A percentile compares a stretch with the other conserved stretches of the same genome.
phyloP scores from a whole-genome alignment of 2,888 invertebrate genomes.

The Baronia brevicornis region DNA sequence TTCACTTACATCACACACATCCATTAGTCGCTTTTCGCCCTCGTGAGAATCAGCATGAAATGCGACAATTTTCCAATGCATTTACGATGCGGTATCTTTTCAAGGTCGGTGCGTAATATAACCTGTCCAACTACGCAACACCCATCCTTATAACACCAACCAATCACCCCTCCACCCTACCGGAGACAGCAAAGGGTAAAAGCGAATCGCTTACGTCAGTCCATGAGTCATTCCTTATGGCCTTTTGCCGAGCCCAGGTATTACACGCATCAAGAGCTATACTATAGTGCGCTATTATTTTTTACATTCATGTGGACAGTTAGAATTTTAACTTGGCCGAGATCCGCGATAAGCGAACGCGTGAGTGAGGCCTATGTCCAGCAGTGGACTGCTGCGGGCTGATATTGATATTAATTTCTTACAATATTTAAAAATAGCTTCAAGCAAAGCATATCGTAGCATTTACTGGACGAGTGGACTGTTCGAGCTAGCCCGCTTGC shows the following conservation, averaged over 20 bases:
- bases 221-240: slow-evolving; percentile 11
- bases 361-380: too few species aligned
- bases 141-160: too few species aligned
- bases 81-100: not conserved
- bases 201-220: slow-evolving; percentile 5
- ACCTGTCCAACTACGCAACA: slow-evolving; percentile 4
- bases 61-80: too few species aligned
- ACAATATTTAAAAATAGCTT: not conserved
- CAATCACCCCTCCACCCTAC: slow-evolving; percentile 6
- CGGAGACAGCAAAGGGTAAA: slow-evolving; percentile 5
- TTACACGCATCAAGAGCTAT: slow-evolving; percentile 1
- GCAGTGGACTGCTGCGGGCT: too few species aligned
- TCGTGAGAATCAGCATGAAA: too few species aligned
- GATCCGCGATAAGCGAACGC: too few species aligned
- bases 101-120: not conserved
- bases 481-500: slow-evolving; percentile 6
- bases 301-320: too few species aligned
- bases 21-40: too few species aligned
- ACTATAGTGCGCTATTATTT: not conserved
- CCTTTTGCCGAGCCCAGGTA: not conserved
- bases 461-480: not conserved
- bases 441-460: slow-evolving; percentile 4
- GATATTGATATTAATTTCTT: not conserved
- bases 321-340: too few species aligned
- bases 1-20: too few species aligned